Percentiles rank a stretch among this genome's conserved stretches.
Evolutionary conservation across 2,113 vertebrate genomes (phyloP).

Genomic region (Elaphurus davidianus): DNA sequence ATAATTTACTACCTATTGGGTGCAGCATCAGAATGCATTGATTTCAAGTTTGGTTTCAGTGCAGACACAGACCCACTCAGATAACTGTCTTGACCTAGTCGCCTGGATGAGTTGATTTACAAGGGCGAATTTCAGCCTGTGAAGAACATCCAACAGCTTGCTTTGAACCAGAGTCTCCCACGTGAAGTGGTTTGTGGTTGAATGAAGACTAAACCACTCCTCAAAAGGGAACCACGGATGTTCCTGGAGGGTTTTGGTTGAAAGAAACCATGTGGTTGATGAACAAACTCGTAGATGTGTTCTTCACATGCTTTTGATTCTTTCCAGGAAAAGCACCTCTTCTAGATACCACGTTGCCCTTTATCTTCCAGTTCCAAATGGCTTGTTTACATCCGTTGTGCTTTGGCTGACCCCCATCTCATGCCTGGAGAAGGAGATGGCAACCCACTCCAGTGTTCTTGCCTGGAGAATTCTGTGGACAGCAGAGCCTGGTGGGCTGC

Average conservation of each 20-base stretch:
- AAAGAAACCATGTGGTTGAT: fast-evolving
- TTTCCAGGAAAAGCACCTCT: not conserved
- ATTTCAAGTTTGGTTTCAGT: not conserved
- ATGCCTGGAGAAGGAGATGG: not conserved
- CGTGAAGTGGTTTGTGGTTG: fast-evolving
- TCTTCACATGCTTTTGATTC: too few relatives aligned
- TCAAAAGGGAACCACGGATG: fast-evolving
- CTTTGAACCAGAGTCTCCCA: not conserved
- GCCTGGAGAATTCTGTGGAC: not conserved
- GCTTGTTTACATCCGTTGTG: too few relatives aligned
- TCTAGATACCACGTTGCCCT: fast-evolving
- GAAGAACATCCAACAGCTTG: not conserved
- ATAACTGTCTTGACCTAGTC: too few relatives aligned
- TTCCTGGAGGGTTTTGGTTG: not conserved
- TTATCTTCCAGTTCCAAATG: not conserved
- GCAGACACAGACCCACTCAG: not conserved
- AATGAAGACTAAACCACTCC: too few relatives aligned
- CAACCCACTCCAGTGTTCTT: not conserved
- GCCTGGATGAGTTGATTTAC: not conserved
- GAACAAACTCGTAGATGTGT: not conserved
- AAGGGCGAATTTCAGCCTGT: fast-evolving
- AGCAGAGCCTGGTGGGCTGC: not conserved
- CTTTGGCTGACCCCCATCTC: not conserved
- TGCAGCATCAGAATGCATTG: fast-evolving
- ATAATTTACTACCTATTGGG: not conserved